phyloP scores from a whole-genome alignment of 2,113 vertebrate genomes.

The Anguilla rostrata region DNA sequence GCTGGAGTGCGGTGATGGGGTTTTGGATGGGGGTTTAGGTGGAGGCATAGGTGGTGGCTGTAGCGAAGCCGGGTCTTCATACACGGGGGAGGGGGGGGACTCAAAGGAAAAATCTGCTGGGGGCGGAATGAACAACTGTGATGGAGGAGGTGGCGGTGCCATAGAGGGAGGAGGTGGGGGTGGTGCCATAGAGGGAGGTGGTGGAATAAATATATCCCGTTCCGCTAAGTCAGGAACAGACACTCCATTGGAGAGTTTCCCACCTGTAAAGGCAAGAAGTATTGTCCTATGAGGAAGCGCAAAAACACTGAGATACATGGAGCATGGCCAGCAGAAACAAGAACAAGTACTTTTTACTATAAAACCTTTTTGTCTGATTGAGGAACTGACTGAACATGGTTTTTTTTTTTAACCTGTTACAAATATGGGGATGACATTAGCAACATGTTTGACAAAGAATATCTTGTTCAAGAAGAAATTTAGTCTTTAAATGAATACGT shows the following conservation, averaged over 20 bases:
- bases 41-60: constrained; percentile 60
- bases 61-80: constrained; percentile 32
- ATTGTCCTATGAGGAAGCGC: neutral
- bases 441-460: neutral
- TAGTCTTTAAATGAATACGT: too few relatives aligned
- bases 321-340: neutral
- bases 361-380: neutral
- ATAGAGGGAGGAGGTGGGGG: constrained; percentile 63
- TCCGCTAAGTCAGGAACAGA: constrained; percentile 58
- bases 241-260: constrained; percentile 69
- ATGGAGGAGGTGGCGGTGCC: constrained; percentile 60
- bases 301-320: constrained; percentile 1
- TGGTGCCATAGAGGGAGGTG: constrained; percentile 59
- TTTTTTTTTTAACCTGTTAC: neutral
- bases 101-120: constrained; percentile 56
- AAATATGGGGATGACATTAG: neutral
- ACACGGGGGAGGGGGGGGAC: constrained; percentile 31
- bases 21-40: constrained; percentile 58
- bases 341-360: neutral
- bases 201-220: constrained; percentile 72
- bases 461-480: neutral
- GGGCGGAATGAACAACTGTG: constrained; percentile 46
- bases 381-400: neutral
- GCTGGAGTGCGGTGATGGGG: constrained; percentile 34
- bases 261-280: constrained; percentile 58